Conservation (phyloP, 2,888 invertebrate species). For the Deilephila elpenor region DNA sequence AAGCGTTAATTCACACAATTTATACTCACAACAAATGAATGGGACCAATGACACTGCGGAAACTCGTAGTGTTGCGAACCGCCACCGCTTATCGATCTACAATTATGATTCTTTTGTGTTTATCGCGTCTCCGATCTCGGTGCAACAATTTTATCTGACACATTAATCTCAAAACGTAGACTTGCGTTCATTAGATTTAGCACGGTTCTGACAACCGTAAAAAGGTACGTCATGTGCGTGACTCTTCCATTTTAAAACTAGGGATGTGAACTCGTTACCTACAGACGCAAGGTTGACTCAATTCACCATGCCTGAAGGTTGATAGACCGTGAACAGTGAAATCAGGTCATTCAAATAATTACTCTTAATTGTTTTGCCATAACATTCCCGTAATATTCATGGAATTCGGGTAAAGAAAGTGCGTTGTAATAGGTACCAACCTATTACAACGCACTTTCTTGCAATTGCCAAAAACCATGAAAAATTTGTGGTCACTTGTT, state of each 20-base stretch:
- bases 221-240: slow-evolving; percentile 63
- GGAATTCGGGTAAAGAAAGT: slow-evolving; percentile 22
- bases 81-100: slow-evolving; percentile 26
- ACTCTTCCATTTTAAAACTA: slow-evolving; percentile 66
- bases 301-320: slow-evolving; percentile 44
- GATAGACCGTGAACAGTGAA: slow-evolving; percentile 22
- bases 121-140: slow-evolving; percentile 37
- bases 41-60: slow-evolving; percentile 29
- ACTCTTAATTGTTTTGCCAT: neutral
- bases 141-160: slow-evolving; percentile 50
- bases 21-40: slow-evolving; percentile 33
- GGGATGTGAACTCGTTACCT: slow-evolving; percentile 56
- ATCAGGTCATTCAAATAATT: slow-evolving; percentile 12
- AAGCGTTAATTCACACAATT: slow-evolving; percentile 33
- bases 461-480: neutral
- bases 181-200: slow-evolving; percentile 67
- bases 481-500: neutral
- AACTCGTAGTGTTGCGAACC: slow-evolving; percentile 32
- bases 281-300: slow-evolving; percentile 65
- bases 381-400: neutral
- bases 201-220: slow-evolving; percentile 62
- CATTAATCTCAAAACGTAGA: slow-evolving; percentile 65
- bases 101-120: slow-evolving; percentile 39
- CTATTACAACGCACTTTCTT: too few species aligned
- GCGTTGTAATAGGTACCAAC: too few species aligned